Base-by-base conservation (phyloP, 1,140 invertebrate genomes). In the Microplitis demolitor region DNA sequence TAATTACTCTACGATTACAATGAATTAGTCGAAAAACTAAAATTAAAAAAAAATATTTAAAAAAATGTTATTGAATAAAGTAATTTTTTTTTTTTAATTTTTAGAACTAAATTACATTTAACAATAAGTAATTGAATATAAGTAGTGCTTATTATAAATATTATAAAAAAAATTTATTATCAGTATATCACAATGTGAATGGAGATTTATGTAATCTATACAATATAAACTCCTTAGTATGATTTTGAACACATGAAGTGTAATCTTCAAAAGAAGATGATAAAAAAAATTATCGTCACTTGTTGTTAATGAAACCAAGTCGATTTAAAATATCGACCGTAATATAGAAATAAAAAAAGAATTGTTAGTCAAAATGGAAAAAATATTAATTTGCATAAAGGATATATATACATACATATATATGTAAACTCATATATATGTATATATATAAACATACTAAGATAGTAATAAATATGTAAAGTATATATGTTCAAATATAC, bases 41-140 rank as follows among this genome's bases (percentile, higher is more conserved):
- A 58, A 68, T 76, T 67, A 71, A 77, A 78, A 74, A 74, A 14
- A 62, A 67, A 53, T 72, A 63, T 75, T 74, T 66, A 75, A 77
- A 79, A 79, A 73, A 58, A 76, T 61, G 58, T 60, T 60, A 8
- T 60, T 33, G 58, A 54, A 14, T 56, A 16, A 16, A 50, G 45
- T 24, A 24, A 24, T 24, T 24, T 45, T 45, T 45, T 45, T 39
- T 45, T 45, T 45, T 45, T 45, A 45, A 45, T 45, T 45, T 45
- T 8, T 9, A 45, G 11, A 45, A 45, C 39, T 45, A 9, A 45
- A 45, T 45, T 45, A 45, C 39, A 45, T 45, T 6, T 45, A 45
- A 45, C 39, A 45, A 45, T 54, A n/a, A 16, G 53, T 54, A 16
- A 54, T 54, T 54, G 13, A 54, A 16, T 14, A 54, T 54, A 54